These are phyloP conservation scores for Embiotoca jacksoni DNA, from an alignment of 2,113 vertebrate genomes.

Conservation along the genomic window DNA sequence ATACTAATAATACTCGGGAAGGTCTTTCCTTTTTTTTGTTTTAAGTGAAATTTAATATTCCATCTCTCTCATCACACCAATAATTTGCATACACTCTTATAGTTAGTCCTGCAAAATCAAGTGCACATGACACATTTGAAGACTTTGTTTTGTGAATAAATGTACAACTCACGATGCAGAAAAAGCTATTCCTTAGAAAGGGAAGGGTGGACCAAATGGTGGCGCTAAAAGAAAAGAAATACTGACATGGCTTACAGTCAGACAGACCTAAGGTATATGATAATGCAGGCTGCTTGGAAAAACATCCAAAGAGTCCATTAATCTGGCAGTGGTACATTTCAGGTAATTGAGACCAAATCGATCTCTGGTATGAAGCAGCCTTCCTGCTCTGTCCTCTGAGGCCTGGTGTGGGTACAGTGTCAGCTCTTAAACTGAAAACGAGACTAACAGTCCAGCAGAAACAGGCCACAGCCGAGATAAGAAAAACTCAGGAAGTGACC, in stretches of 20 bases:
- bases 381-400: conserved; percentile 55
- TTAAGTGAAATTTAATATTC: too few species aligned
- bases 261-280: conserved; percentile 6
- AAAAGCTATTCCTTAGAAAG: neutral
- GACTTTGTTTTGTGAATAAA: neutral
- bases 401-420: conserved; percentile 38
- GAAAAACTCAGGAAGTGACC: conserved; percentile 76
- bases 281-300: conserved; percentile 43
- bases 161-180: neutral
- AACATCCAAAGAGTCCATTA: conserved; percentile 58
- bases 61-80: neutral
- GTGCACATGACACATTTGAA: neutral
- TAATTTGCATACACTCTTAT: neutral
- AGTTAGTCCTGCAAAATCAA: neutral
- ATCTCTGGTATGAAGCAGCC: conserved; percentile 51
- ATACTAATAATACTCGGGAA: too few species aligned
- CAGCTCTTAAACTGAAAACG: conserved; percentile 42
- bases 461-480: conserved; percentile 62
- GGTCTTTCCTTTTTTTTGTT: too few species aligned
- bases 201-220: conserved; percentile 12
- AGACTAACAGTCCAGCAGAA: conserved; percentile 55
- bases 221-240: conserved; percentile 34
- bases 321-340: conserved; percentile 34
- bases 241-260: conserved; percentile 24
- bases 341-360: conserved; percentile 71